These are phyloP conservation scores for Sapayoa aenigma DNA, from an alignment of 2,113 vertebrate genomes.

Conservation along the genomic window DNA sequence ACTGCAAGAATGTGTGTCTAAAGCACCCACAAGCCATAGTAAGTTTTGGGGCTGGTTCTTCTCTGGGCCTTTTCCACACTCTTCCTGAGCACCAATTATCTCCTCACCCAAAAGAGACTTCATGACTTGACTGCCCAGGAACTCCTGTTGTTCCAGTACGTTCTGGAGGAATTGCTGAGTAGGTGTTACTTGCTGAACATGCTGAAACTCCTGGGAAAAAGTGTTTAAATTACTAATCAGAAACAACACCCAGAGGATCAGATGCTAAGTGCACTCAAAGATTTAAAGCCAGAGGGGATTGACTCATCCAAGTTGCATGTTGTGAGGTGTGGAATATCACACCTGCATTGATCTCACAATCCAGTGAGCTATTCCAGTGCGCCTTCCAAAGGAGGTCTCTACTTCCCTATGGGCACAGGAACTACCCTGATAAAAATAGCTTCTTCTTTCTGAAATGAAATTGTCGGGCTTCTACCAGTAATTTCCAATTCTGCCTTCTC, in stretches of 20 bases:
- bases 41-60: not conserved
- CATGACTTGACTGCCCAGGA: not conserved
- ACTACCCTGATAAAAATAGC: not conserved
- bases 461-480: not conserved
- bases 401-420: not conserved
- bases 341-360: not conserved
- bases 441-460: not conserved
- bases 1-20: not conserved
- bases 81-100: not conserved
- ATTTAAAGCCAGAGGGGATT: not conserved
- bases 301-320: not conserved
- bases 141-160: not conserved
- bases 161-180: not conserved
- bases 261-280: not conserved
- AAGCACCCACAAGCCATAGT: not conserved
- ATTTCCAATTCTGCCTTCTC: not conserved
- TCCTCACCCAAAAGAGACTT: not conserved
- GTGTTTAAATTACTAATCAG: not conserved
- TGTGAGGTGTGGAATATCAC: not conserved
- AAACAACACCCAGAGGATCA: not conserved
- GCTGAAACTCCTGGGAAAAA: not conserved
- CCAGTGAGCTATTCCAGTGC: not conserved
- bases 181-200: not conserved
- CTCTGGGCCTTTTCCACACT: not conserved
- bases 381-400: not conserved